These are phyloP conservation scores for Pardalotus punctatus DNA, from an alignment of 2,113 vertebrate genomes.

Conservation along the genomic window DNA sequence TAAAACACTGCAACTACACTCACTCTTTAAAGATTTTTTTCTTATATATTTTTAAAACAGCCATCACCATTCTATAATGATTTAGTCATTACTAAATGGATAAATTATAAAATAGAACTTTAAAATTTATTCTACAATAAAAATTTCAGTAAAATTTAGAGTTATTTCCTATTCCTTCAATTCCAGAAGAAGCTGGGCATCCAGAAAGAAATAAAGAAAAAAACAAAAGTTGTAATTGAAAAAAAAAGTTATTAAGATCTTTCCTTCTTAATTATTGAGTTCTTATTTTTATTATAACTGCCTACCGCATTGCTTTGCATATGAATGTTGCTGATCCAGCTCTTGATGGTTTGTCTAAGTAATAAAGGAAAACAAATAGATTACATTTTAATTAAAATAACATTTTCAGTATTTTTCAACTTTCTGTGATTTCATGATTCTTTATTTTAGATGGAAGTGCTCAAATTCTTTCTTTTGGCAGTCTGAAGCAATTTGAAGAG, in stretches of 20 bases:
- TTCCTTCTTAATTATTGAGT: background rate
- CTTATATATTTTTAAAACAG: background rate
- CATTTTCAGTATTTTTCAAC: background rate
- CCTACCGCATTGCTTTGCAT: rapidly evolving
- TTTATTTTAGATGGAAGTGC: background rate
- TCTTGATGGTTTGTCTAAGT: background rate
- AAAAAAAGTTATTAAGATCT: background rate
- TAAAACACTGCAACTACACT: no score
- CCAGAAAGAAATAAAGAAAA: background rate
- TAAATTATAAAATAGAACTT: background rate
- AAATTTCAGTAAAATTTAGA: background rate
- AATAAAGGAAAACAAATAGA: background rate
- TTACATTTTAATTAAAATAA: background rate
- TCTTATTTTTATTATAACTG: background rate
- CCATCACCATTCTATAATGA: background rate
- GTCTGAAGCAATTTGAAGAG: background rate
- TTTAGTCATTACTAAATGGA: background rate
- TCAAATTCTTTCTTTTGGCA: background rate
- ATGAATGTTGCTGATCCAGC: background rate
- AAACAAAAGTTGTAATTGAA: rapidly evolving
- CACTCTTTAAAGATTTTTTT: background rate
- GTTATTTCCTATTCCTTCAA: background rate
- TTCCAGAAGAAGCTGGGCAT: background rate
- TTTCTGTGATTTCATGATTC: background rate
- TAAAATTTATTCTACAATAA: background rate